Evolutionary conservation across 2,888 invertebrate species (phyloP).

Genomic region (Sphaerophoria taeniata): DNA sequence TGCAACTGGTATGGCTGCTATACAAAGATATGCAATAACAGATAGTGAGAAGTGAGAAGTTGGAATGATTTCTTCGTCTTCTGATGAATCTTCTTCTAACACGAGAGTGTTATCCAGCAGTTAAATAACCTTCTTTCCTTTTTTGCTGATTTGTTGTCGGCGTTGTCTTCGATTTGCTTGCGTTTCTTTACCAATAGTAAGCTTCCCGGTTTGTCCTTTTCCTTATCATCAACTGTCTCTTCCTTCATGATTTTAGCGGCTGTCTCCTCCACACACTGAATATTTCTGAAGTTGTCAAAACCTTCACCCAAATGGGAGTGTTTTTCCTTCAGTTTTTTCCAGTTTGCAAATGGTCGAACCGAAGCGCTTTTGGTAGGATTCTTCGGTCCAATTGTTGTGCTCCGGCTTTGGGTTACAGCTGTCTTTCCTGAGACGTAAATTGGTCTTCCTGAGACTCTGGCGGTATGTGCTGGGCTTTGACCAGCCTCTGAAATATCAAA

Average conservation of each 20-base stretch:
- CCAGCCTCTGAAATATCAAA: constrained; percentile 94
- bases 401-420: constrained; percentile 76
- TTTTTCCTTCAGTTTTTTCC: constrained; percentile 78
- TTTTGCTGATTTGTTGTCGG: constrained; percentile 55
- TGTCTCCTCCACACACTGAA: constrained; percentile 59
- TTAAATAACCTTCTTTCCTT: constrained; percentile 69
- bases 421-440: constrained; percentile 79
- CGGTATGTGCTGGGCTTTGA: constrained; percentile 90
- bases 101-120: constrained; percentile 78
- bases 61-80: constrained; percentile 79
- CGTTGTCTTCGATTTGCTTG: constrained; percentile 21
- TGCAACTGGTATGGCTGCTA: too few species aligned
- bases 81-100: constrained; percentile 79
- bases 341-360: constrained; percentile 77
- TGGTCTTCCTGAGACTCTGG: constrained; percentile 85
- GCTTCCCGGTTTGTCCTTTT: constrained; percentile 36
- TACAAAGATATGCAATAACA: too few species aligned
- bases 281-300: constrained; percentile 77
- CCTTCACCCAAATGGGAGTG: constrained; percentile 80
- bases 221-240: constrained; percentile 7
- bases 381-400: constrained; percentile 80
- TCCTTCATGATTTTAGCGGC: constrained; percentile 36
- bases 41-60: too few species aligned
- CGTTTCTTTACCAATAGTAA: constrained; percentile 62
- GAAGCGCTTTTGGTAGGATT: constrained; percentile 78